Base-by-base conservation (phyloP, 2,888 invertebrate species). In the Aphidius colemani region DNA sequence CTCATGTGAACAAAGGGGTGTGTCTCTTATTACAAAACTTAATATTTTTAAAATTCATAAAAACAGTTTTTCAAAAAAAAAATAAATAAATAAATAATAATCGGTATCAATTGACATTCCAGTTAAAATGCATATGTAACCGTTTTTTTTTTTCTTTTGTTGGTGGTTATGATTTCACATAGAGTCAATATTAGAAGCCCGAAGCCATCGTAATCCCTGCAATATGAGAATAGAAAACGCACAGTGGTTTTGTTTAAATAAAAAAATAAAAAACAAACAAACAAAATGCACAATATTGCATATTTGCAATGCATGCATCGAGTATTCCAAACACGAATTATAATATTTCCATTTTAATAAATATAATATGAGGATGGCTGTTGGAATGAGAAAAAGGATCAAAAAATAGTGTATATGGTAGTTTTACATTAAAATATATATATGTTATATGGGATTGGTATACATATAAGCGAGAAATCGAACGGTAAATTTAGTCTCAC, bases 401-500 rank as follows among this genome's bases (percentile, higher is more conserved):
- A 18, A 18, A 46, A 57, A 57, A 57, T 57, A 57, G 57, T 39
- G 30, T 46, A 57, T 46, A 57, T 57, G 45, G 39, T 30, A 45
- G 39, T 45, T 56, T 45, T 30, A 57, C 56, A 45, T 45, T 44
- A 39, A 44, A 18, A 30, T 46, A 57, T 57, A 57, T 57, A 57
- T 57, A 39, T 46, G 11, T 45, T 46, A 39, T 46, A 57, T 57
- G 57, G 46, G 46, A 46, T 30, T 57, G 30, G 57, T 53, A 18
- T 53, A 64, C 49, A 48, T 57, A 48, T 10, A n/a, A n/a, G 43
- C 60, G 63, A 61, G 61, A 59, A 65, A 63, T 61, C 59, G 48
- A 65, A 63, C 62, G 59, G 59, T 57, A 66, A 66, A 66, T 62
- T 59, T 57, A 46, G 45, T 57, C 61, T 58, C 61, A 65, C 57